Percentiles rank a stretch among this genome's conserved stretches.
Conservation (phyloP, 2,797 vertebrate genomes). For the Chlorospingus semifuscus region DNA sequence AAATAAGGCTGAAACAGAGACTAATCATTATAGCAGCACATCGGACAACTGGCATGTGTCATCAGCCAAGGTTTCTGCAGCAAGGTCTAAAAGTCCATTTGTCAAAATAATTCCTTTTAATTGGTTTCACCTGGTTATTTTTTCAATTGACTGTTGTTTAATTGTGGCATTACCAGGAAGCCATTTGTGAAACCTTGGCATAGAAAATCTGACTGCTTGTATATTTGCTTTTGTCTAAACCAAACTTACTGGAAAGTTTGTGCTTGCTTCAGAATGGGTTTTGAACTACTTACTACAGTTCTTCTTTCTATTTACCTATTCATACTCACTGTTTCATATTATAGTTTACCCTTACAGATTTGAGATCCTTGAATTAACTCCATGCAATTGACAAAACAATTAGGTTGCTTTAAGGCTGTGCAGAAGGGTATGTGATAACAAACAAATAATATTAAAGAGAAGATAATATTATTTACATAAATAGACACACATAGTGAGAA, state of each 20-base stretch:
- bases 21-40: neutral
- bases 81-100: neutral
- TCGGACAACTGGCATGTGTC: neutral
- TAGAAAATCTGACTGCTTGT: neutral
- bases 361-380: neutral
- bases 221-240: neutral
- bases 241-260: neutral
- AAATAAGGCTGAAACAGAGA: constrained; percentile 42
- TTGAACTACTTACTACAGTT: neutral
- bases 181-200: neutral
- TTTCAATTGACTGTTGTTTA: constrained; percentile 17
- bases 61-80: neutral
- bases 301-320: neutral
- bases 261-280: neutral
- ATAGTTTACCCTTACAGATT: neutral
- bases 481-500: neutral
- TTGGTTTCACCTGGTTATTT: constrained; percentile 12
- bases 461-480: neutral
- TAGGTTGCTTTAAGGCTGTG: neutral
- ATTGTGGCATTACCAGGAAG: neutral
- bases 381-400: neutral
- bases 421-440: neutral
- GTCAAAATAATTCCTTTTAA: constrained; percentile 21
- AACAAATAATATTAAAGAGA: neutral
- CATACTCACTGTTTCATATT: neutral